Evolutionary conservation across 2,797 vertebrate species (phyloP), one percentile per base, ranked within the genome.

Genomic region (Malacoctenus gilli): DNA sequence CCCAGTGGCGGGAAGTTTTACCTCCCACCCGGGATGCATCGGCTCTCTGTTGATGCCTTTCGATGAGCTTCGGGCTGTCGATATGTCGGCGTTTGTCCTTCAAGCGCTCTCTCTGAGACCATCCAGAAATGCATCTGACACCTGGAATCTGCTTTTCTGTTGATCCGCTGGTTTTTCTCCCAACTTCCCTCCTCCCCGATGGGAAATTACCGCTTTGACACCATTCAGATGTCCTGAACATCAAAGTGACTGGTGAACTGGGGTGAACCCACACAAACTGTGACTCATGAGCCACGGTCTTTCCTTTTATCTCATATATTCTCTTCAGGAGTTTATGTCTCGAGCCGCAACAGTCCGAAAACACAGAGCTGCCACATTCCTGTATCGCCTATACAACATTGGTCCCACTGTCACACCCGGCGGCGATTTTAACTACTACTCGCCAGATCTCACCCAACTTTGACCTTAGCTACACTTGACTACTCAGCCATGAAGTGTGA

Each of bases 1-100:
- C 6, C 30, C 37, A 19, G 32, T 5, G 2, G 21, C 6, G n/a
- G 12, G 21, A 25, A 44, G 42, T 48, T 49, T 6, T n/a, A 15
- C 23, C 10, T 22, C 36, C n/a, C 13, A 3, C 43, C 40, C 15
- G 36, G 68, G 47, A 30, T 4, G 11, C 50, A 12, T 60, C 15
- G 15, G 20, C 71, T 65, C 54, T 36, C 11, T 52, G 49, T 22
- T 35, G 56, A 54, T 51, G 52, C 11, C 51, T 35, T 25, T 55
- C 36, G 41, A 41, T 18, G 12, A 40, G 7, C 39, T 20, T 32
- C 55, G 59, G 32, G 52, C 35, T 13, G 35, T 54, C 49, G 4
- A 43, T 57, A 57, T 47, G 23, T 71, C 56, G 51, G 30, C 31
- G 35, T 11, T 15, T 41, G 56, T 14, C 46, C 28, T 60, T 44